These are phyloP conservation scores for Brachionus paranguensis DNA, from an alignment of 1,140 invertebrate genomes.

Conservation along the genomic window DNA sequence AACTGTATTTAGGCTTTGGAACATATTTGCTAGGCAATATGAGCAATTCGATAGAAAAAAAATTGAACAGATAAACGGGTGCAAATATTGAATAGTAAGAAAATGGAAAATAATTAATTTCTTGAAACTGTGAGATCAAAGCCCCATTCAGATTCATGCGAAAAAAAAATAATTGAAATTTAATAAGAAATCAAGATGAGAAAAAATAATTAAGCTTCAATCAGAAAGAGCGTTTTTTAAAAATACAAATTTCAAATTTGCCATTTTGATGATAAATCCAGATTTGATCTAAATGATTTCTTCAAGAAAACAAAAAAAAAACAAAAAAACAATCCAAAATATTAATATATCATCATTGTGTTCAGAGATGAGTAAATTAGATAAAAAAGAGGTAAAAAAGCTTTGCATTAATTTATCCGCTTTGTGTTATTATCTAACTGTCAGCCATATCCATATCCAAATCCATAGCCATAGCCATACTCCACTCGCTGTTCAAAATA, in stretches of 20 bases:
- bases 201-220: constrained; percentile 32
- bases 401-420: background rate
- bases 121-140: background rate
- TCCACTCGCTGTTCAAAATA: background rate
- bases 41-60: background rate
- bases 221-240: background rate
- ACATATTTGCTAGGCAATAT: no score
- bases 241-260: constrained; percentile 3
- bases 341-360: background rate
- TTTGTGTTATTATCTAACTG: background rate
- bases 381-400: background rate
- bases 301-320: background rate
- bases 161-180: constrained; percentile 9
- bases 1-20: background rate
- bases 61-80: background rate
- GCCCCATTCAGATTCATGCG: background rate
- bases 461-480: background rate
- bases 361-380: background rate
- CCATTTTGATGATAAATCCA: constrained; percentile 23
- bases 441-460: background rate
- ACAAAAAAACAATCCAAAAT: background rate
- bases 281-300: background rate
- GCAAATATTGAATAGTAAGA: background rate
- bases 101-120: background rate
- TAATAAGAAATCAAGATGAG: constrained; percentile 38